Evolutionary conservation across 2,113 vertebrate genomes (phyloP), one percentile per base, ranked within the genome.

Genomic region (Clarias magur): DNA sequence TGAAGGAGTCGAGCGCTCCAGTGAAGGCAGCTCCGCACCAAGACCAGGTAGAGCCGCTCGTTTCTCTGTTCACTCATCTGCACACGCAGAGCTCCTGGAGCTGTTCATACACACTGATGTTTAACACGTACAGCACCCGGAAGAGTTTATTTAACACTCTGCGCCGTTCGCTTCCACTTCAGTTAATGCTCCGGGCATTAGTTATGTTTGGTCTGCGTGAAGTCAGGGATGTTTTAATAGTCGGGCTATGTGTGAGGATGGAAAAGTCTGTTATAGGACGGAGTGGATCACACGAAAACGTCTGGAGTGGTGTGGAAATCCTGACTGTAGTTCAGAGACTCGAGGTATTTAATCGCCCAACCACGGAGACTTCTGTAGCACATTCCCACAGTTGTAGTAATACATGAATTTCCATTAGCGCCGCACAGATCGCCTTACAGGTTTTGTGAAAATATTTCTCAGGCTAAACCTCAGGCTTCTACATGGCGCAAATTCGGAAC

Each of bases 1-100:
- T 38, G 79, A 80, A 60, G 57, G 57, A 80, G 62, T 82, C 80
- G 38, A 65, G 80, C 60, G 13, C 80, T 82, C 60, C 80, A 65
- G 21, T 10, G 23, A 82, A 82, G 80, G 23, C 60, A 42, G 38
- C 38, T 65, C 38, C 34, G 80, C 80, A 82, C 23, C 80, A 82
- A 48, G 80, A 82, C 21, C 80, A 82, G 80, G 80, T 82, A 82
- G 60, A 82, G 48, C 38, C 60, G 3, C 80, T 82, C 25, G 1
- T 42, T 81, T 62, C 23, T 60, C 9, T 59, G 23, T 38, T 60
- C 27, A 23, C 79, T 30, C 30, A 12, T 81, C 30, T 80, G 17
- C 21, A 73, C 34, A 73, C 17, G 4, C 68, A 73, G 72, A 48
- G 38, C 72, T 75, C 10, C 38, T 48, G 38, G 38, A 75, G 48